Conservation (phyloP, 2,888 invertebrate species). For the Xestoiulus laeticollis region DNA sequence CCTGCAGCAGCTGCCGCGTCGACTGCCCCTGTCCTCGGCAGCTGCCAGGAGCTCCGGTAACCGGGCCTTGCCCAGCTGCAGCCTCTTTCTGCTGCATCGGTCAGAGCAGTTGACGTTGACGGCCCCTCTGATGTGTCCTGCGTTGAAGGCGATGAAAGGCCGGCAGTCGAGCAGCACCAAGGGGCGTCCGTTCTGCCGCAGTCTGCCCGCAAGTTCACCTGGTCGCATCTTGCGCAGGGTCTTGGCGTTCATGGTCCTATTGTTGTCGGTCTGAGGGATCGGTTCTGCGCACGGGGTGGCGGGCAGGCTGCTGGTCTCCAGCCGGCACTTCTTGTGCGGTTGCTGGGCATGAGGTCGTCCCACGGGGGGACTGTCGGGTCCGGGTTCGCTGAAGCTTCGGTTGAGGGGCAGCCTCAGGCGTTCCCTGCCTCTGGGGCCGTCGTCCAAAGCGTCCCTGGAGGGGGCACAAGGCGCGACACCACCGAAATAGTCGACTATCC, state of each 20-base stretch:
- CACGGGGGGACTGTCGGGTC: background rate
- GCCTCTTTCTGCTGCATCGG: slow-evolving; percentile 73
- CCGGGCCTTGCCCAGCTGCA: slow-evolving; percentile 74
- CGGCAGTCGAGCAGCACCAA: slow-evolving; percentile 73
- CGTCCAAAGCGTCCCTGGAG: background rate
- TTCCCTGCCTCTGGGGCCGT: slow-evolving; percentile 47
- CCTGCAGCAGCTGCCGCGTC: slow-evolving; percentile 67
- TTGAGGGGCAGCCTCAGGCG: slow-evolving; percentile 56
- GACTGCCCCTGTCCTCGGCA: slow-evolving; percentile 73
- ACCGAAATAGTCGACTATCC: slow-evolving; percentile 45
- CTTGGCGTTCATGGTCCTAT: slow-evolving; percentile 63
- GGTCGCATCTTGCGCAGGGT: slow-evolving; percentile 68
- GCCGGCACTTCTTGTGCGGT: slow-evolving; percentile 55
- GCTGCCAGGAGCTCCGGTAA: slow-evolving; percentile 74
- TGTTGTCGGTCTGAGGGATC: background rate
- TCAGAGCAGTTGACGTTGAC: slow-evolving; percentile 78
- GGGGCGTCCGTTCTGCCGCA: slow-evolving; percentile 57
- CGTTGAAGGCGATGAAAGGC: slow-evolving; percentile 76
- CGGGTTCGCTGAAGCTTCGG: slow-evolving; percentile 58
- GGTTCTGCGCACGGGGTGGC: slow-evolving; percentile 66
- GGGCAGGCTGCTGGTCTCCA: slow-evolving; percentile 59
- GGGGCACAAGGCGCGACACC: background rate
- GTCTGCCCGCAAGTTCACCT: slow-evolving; percentile 68
- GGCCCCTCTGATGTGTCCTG: slow-evolving; percentile 74
- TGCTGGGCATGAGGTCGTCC: slow-evolving; percentile 13